phyloP scores from a whole-genome alignment of 2,113 vertebrate species.

The Ictalurus punctatus region DNA sequence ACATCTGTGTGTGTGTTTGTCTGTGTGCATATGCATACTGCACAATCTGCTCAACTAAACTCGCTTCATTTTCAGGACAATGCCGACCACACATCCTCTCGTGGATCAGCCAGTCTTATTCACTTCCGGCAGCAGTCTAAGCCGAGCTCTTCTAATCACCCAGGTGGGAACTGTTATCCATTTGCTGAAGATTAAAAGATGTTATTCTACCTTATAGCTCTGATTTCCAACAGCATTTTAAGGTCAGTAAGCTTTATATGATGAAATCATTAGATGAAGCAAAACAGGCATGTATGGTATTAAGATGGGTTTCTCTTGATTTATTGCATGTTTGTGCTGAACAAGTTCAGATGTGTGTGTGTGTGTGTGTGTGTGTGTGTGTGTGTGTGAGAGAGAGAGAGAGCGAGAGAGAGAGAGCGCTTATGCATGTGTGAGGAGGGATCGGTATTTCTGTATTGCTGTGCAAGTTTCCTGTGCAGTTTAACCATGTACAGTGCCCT shows the following conservation, averaged over 20 bases:
- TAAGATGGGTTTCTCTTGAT: not conserved
- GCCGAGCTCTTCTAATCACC: slow-evolving; percentile 76
- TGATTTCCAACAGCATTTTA: not conserved
- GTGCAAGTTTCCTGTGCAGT: not conserved
- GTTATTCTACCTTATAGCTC: not conserved
- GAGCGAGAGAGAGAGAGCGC: too few relatives aligned
- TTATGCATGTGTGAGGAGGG: not conserved
- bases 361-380: not conserved
- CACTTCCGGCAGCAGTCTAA: slow-evolving; percentile 74
- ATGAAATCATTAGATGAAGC: not conserved
- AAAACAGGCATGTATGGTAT: not conserved
- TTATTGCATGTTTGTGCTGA: slow-evolving; percentile 2
- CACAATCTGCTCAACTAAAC: not conserved
- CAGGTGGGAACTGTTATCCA: slow-evolving; percentile 73
- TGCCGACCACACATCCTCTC: slow-evolving; percentile 81
- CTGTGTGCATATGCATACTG: not conserved
- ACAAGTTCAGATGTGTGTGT: not conserved
- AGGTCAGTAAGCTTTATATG: not conserved
- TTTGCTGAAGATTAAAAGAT: not conserved
- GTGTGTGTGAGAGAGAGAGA: not conserved
- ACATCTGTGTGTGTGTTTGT: slow-evolving; percentile 3
- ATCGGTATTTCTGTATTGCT: not conserved
- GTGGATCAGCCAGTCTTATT: slow-evolving; percentile 73
- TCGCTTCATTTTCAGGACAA: slow-evolving; percentile 75
- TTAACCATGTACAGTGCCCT: not conserved